phyloP scores from a whole-genome alignment of 2,113 vertebrate genomes.

The Mesoclemmys tuberculata region DNA sequence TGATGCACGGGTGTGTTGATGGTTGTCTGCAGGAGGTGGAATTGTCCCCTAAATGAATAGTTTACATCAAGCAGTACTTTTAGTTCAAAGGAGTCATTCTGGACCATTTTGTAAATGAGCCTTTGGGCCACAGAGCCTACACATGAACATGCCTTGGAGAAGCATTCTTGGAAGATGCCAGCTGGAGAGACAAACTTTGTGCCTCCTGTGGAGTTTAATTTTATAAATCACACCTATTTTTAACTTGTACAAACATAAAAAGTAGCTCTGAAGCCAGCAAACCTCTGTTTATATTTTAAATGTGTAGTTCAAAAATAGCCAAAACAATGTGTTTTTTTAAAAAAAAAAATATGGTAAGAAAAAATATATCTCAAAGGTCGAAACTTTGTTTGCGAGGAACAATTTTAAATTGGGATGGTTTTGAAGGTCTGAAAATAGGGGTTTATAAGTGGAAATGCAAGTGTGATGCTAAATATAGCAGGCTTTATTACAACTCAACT shows the following conservation, averaged over 20 bases:
- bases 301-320: constrained; percentile 27
- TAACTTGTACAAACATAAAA: constrained; percentile 36
- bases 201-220: constrained; percentile 20
- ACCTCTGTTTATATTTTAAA: constrained; percentile 18
- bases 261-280: constrained; percentile 41
- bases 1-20: not conserved
- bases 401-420: constrained; percentile 39
- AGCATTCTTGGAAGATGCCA: not conserved
- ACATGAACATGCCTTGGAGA: not conserved
- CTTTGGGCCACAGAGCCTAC: not conserved
- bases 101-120: not conserved
- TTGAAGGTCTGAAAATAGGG: constrained; percentile 43
- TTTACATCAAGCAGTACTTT: not conserved
- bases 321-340: not conserved
- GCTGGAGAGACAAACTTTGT: constrained; percentile 5
- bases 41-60: not conserved
- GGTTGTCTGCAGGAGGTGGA: not conserved
- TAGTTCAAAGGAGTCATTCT: not conserved
- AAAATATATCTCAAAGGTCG: constrained; percentile 25
- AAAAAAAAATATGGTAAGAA: constrained; percentile 7
- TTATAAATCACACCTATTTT: constrained; percentile 46
- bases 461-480: constrained; percentile 53
- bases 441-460: constrained; percentile 69
- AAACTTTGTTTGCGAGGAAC: constrained; percentile 17
- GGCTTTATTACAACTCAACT: constrained; percentile 47